Base-by-base conservation (phyloP, 2,888 invertebrate species). In the Eutolmus rufibarbis region DNA sequence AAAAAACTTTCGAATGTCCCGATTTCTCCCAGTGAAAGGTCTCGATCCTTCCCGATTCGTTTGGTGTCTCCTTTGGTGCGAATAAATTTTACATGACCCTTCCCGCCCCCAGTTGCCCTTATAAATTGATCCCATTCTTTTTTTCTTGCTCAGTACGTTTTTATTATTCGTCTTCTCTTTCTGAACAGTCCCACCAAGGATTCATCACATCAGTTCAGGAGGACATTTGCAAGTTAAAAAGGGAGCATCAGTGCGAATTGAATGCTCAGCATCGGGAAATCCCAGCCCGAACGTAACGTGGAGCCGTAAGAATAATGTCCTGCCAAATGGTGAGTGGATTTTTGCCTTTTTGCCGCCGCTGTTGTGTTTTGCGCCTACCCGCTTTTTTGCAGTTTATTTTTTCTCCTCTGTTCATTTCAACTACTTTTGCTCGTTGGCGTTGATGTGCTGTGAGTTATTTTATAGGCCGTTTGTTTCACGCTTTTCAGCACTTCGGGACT, bases 261-360 rank as follows among this genome's bases (percentile, higher is more conserved):
- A 96, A 92, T 97, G 97, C 91, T 95, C 95, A 90, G 95, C 96
- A 90, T 95, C 95, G 89, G 96, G 96, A 89, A 96, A 96, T 93
- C 97, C 97, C 82, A 95, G 95, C 88, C 97, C 97, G 84, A 95
- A 95, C 91, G 95, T 97, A 91, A 94, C 95, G 87, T 97, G 97
- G 97, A 94, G 95, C 94, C 92, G 93, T 90, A 93, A 92, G 90
- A 92, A 92, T 90, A 92, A 93, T 91, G 91, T 92, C 91, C 90
- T 93, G 89, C 93, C 93, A 91, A 92, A 91, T 90, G 93, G 93
- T 93, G 91, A 91, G 92, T 91, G 43, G 66, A 85, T 76, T 74
- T 56, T 84, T 74, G 40, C 37, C 74, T 84, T 86, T 85, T 74
- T 85, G 74, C 28, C 66, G 66, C 66, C 23, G 66, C 66, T 19